Evolutionary conservation across 2,888 invertebrate genomes (phyloP).

Genomic region (Drosophila putrida): DNA sequence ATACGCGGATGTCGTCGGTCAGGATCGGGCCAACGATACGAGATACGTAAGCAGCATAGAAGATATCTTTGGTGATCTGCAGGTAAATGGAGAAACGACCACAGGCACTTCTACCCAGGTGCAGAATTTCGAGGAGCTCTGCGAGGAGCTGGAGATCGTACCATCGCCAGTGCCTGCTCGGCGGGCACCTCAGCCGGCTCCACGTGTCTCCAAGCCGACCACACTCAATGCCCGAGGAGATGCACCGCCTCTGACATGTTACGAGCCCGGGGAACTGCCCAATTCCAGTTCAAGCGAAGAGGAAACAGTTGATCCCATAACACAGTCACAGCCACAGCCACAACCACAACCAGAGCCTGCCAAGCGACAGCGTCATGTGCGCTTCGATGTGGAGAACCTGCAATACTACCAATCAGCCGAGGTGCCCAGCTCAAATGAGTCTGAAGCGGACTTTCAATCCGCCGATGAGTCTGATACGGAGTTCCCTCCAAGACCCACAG

Average conservation of each 20-base stretch:
- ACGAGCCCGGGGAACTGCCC: constrained; percentile 59
- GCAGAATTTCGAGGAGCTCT: constrained; percentile 59
- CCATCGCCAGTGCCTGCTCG: constrained; percentile 35
- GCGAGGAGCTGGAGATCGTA: constrained; percentile 53
- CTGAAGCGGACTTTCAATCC: constrained; percentile 38
- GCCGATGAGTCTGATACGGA: constrained; percentile 21
- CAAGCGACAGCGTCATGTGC: constrained; percentile 63
- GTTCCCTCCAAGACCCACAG: constrained; percentile 57
- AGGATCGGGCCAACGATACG: constrained; percentile 13
- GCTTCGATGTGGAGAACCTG: constrained; percentile 76
- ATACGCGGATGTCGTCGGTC: constrained; percentile 54
- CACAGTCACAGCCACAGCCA: constrained; percentile 3
- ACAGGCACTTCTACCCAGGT: constrained; percentile 19
- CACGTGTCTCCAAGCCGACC: constrained; percentile 45
- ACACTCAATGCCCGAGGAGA: constrained; percentile 61
- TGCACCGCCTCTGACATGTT: constrained; percentile 59
- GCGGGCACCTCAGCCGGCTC: constrained; percentile 57
- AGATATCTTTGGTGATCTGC: constrained; percentile 64
- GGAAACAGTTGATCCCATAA: constrained; percentile 1
- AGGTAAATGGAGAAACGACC: constrained; percentile 20
- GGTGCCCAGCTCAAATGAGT: constrained; percentile 54
- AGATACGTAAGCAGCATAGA: constrained; percentile 64
- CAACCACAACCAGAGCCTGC: constrained; percentile 53
- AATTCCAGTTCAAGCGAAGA: constrained; percentile 60
- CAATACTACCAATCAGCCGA: constrained; percentile 67